These are phyloP conservation scores for Clarias batrachus DNA, from an alignment of 2,113 vertebrate species.

Conservation along the genomic window DNA sequence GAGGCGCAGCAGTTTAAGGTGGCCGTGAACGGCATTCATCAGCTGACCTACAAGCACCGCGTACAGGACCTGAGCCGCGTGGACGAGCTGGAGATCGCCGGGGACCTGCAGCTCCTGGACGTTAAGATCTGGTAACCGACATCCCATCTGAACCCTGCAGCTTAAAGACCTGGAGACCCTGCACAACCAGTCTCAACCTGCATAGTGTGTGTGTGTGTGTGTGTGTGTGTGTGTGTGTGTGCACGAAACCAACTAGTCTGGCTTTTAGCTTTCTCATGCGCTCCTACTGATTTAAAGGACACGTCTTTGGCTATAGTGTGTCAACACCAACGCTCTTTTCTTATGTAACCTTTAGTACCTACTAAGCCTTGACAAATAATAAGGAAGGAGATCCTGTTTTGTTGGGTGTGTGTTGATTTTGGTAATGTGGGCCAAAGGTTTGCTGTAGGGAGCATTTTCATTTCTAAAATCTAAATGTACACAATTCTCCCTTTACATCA, in stretches of 20 bases:
- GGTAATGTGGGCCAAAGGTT: not conserved
- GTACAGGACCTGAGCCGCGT: conserved; percentile 80
- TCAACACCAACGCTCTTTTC: not conserved
- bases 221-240: not conserved
- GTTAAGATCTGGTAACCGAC: conserved; percentile 71
- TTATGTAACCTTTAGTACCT: not conserved
- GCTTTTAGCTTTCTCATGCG: not conserved
- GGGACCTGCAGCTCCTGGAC: conserved; percentile 78
- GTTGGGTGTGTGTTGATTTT: not conserved
- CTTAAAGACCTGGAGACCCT: not conserved
- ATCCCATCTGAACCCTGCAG: not conserved
- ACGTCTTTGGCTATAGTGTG: not conserved
- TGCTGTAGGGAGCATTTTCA: not conserved
- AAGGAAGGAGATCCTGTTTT: not conserved
- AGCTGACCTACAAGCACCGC: conserved; percentile 84
- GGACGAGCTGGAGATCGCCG: conserved; percentile 70
- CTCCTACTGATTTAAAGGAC: not conserved
- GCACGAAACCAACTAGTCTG: not conserved
- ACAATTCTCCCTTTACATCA: not conserved
- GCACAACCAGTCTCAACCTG: not conserved
- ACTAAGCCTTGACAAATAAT: not conserved
- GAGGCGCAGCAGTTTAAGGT: conserved; percentile 79
- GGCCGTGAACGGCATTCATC: conserved; percentile 83
- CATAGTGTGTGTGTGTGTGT: not conserved
- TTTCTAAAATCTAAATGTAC: not conserved